Evolutionary conservation across 2,888 invertebrate genomes (phyloP), one percentile per base, ranked within the genome.

Genomic region (Amphipyra berbera): DNA sequence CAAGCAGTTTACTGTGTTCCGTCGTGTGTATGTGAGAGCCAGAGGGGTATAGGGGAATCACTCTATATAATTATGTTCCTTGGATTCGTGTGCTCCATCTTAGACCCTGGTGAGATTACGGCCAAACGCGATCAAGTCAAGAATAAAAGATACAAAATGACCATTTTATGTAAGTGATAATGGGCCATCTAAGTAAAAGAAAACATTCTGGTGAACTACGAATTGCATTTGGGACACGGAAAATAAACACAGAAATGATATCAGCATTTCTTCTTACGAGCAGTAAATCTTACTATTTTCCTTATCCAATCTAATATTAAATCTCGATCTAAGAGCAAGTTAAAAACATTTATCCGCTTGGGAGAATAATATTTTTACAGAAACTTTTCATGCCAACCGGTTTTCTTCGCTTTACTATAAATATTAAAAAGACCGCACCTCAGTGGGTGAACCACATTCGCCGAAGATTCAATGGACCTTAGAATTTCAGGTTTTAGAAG

Each of bases 231-330:
- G 1, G n/a, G n/a, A 4, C 12, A 9, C 9, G 27, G 37, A 56
- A 46, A 70, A 61, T 47, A 58, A 58, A 76, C 14, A 54, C 13
- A 55, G 58, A 64, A 63, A 65, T 59, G 9, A 61, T 74, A 61
- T 61, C 63, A 65, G 27, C 48, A 57, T 58, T 65, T 49, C 58
- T 61, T 54, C 4, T 53, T 46, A 30, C 10, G 7, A 49, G 27
- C 30, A 47, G 48, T 59, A 65, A 69, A 73, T 78, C 68, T 57
- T 50, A 40, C 46, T 68, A 62, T 52, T 71, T 77, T 68, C 63
- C 62, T 63, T 62, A 52, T 61, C 53, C 58, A 49, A 74, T 69
- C 66, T 67, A 38, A 62, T 66, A 64, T 72, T 64, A 64, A 74
- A 66, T 68, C 75, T 50, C 57, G 48, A 78, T 65, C 15, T 60